Evolutionary conservation across 64 coral and sea anemone genomes (phyloP).

Genomic region (Exaiptasia diaphana): DNA sequence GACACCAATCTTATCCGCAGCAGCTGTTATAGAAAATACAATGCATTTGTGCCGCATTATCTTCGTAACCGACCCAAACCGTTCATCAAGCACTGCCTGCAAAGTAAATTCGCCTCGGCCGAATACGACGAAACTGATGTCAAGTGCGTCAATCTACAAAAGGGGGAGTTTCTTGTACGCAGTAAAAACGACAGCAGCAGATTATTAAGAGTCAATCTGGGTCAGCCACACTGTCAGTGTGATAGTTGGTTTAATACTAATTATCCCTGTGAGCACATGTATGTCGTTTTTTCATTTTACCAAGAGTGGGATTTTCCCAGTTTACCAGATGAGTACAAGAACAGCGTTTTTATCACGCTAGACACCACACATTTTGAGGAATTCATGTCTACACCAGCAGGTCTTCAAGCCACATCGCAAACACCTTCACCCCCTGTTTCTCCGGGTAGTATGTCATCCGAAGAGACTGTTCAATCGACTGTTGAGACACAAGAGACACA

Average conservation of each 20-base stretch:
- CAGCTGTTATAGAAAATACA: constrained; percentile 31
- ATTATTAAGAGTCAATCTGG: constrained; percentile 19
- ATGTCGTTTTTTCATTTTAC: constrained; percentile 17
- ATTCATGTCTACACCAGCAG: too few relatives aligned
- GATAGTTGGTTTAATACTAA: constrained; percentile 20
- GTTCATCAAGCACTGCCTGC: constrained; percentile 56
- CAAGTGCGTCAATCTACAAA: constrained; percentile 4
- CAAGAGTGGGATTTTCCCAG: constrained; percentile 22
- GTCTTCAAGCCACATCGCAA: too few relatives aligned
- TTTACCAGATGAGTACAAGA: constrained; percentile 33
- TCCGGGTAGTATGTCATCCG: too few relatives aligned
- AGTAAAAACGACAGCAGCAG: background rate
- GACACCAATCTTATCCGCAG: constrained; percentile 35
- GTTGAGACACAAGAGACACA: too few relatives aligned
- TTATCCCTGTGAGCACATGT: constrained; percentile 49
- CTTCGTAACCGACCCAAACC: constrained; percentile 33
- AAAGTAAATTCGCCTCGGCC: constrained; percentile 27
- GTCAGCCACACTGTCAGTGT: constrained; percentile 19
- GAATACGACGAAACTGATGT: constrained; percentile 27
- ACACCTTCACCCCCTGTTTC: too few relatives aligned
- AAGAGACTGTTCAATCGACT: too few relatives aligned
- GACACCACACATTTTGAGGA: background rate
- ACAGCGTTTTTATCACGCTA: constrained; percentile 11
- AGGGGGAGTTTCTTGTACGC: constrained; percentile 47
- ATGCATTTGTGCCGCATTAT: constrained; percentile 28